Evolutionary conservation across 2,113 vertebrate species (phyloP).

Genomic region (Myodes glareolus): DNA sequence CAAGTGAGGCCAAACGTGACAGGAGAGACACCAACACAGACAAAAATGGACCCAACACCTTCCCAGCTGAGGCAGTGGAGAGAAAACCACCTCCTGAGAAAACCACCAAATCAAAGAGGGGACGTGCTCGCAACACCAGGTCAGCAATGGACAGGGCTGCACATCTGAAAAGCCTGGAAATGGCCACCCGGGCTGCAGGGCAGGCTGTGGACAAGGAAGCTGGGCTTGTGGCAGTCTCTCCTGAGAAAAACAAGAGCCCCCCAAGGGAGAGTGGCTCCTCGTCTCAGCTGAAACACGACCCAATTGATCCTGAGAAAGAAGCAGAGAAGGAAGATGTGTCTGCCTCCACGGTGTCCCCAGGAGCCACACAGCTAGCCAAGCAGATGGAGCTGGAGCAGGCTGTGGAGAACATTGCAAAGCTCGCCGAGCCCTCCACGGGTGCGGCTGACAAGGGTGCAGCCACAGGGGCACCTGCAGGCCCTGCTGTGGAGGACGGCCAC

Average conservation of each 20-base stretch:
- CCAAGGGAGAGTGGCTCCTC: constrained; percentile 84
- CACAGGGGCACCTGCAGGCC: constrained; percentile 83
- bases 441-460: constrained; percentile 90
- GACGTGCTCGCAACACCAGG: constrained; percentile 90
- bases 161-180: constrained; percentile 90
- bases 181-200: constrained; percentile 88
- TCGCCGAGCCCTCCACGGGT: constrained; percentile 88
- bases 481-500: constrained; percentile 90
- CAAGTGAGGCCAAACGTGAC: constrained; percentile 85
- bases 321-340: constrained; percentile 84
- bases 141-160: constrained; percentile 87
- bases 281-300: constrained; percentile 82
- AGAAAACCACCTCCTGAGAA: constrained; percentile 89
- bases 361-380: constrained; percentile 90
- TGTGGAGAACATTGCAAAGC: constrained; percentile 96
- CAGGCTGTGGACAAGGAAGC: constrained; percentile 85
- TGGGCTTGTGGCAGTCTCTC: constrained; percentile 78
- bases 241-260: constrained; percentile 85
- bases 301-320: constrained; percentile 74
- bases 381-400: constrained; percentile 97
- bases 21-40: constrained; percentile 81
- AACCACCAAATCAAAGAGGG: constrained; percentile 90
- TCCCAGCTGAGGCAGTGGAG: constrained; percentile 84
- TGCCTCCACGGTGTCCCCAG: constrained; percentile 85
- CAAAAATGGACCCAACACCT: constrained; percentile 73